Evolutionary conservation across 2,888 invertebrate species (phyloP).

Genomic region (Chesias legatella): DNA sequence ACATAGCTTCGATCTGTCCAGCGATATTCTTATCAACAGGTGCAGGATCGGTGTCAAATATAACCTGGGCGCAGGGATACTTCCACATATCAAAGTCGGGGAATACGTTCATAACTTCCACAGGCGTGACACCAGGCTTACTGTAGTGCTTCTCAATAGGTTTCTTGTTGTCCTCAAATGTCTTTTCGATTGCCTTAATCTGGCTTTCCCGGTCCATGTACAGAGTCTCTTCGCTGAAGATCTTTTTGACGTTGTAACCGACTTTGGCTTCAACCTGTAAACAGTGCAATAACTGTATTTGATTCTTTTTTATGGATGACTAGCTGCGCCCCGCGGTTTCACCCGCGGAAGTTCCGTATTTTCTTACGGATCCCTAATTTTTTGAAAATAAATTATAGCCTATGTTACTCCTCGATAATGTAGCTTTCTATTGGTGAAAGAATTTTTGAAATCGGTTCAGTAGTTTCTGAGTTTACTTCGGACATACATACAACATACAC

Average conservation of each 20-base stretch:
- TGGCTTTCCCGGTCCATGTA: slow-evolving; percentile 98
- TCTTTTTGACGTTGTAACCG: slow-evolving; percentile 98
- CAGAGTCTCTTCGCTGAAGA: slow-evolving; percentile 93
- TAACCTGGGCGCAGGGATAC: slow-evolving; percentile 98
- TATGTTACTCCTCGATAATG: no score
- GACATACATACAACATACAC: no score
- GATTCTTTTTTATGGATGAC: no score
- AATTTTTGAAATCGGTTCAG: no score
- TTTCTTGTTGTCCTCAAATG: slow-evolving; percentile 94
- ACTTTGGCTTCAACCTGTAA: slow-evolving; percentile 96
- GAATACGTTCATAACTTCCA: slow-evolving; percentile 91
- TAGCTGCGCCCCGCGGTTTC: no score
- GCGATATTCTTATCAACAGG: slow-evolving; percentile 92
- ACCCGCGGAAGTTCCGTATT: no score
- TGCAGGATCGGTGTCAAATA: slow-evolving; percentile 99
- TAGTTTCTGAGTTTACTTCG: no score
- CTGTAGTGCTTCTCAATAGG: slow-evolving; percentile 96
- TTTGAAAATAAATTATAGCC: no score
- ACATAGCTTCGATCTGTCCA: slow-evolving; percentile 97
- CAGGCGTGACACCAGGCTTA: slow-evolving; percentile 95
- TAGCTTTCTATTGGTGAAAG: no score
- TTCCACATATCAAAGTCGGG: slow-evolving; percentile 99
- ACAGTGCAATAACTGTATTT: background rate
- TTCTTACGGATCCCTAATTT: no score
- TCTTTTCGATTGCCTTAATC: slow-evolving; percentile 98